Conservation (phyloP, 2,888 invertebrate genomes). For the Heliconius ismenius region DNA sequence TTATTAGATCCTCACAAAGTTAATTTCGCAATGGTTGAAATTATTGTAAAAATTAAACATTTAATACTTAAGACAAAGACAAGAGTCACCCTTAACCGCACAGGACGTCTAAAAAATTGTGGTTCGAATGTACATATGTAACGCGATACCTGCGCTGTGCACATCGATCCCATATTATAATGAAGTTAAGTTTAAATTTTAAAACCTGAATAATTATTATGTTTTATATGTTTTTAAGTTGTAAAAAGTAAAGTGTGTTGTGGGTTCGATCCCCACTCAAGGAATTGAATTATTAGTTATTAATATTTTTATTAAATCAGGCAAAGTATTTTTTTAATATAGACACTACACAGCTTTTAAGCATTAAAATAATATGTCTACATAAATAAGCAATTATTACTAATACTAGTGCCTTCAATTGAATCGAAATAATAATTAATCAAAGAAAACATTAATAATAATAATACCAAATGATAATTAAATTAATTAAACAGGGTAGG, state of each 20-base stretch:
- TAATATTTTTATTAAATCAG: no score
- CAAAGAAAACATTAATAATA: background rate
- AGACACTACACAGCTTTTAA: no score
- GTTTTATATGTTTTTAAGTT: background rate
- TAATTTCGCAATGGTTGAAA: constrained; percentile 14
- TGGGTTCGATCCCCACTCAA: no score
- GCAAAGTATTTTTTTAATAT: no score
- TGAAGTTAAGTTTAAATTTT: constrained; percentile 12
- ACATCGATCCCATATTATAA: constrained; percentile 18
- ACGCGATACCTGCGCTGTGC: constrained; percentile 48
- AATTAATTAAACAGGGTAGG: constrained; percentile 11
- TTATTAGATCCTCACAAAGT: constrained; percentile 13
- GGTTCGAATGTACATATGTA: constrained; percentile 62
- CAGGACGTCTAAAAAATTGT: constrained; percentile 58
- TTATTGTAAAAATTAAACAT: constrained; percentile 39
- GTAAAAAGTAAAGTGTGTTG: no score
- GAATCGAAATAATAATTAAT: background rate
- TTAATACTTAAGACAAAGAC: constrained; percentile 41
- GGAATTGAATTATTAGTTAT: no score
- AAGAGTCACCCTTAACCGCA: constrained; percentile 55
- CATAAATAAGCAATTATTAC: no score
- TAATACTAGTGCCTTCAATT: background rate
- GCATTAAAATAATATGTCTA: no score
- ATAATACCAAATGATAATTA: background rate
- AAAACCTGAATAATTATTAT: background rate